Evolutionary conservation across 2,113 vertebrate genomes (phyloP).

Genomic region (Cyprinodon tularosa): DNA sequence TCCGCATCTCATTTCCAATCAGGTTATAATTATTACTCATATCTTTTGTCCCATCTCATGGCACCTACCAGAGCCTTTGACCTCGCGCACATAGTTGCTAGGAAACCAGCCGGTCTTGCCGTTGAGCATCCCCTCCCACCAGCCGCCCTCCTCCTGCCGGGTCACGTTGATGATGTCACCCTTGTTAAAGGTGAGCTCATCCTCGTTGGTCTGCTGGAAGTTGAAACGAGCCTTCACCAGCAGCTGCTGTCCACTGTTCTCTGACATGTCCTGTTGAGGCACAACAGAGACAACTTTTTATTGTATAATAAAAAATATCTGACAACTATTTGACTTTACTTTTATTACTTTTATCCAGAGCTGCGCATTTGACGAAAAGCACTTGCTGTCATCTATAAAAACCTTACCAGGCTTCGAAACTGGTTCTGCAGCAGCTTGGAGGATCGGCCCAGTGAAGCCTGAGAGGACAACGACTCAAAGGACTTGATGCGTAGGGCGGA

Average conservation of each 20-base stretch:
- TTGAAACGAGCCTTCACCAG: conserved; percentile 95
- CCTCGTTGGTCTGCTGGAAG: conserved; percentile 98
- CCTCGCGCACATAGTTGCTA: conserved; percentile 96
- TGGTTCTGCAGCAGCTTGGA: conserved; percentile 96
- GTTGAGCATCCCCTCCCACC: conserved; percentile 94
- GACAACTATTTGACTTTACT: background rate
- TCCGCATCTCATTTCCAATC: background rate
- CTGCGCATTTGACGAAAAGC: background rate
- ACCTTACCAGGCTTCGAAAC: conserved; percentile 96
- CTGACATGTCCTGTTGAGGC: conserved; percentile 92
- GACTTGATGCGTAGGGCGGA: conserved; percentile 95
- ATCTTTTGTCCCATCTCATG: background rate
- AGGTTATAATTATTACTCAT: background rate
- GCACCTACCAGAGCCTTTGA: conserved; percentile 92
- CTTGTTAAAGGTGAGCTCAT: conserved; percentile 95
- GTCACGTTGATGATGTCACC: conserved; percentile 94
- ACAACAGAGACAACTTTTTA: background rate
- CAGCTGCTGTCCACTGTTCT: conserved; percentile 90
- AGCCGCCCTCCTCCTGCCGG: conserved; percentile 95
- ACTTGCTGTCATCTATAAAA: background rate
- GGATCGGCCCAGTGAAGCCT: conserved; percentile 87
- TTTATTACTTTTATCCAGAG: background rate
- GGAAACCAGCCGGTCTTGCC: conserved; percentile 97
- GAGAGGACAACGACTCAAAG: conserved; percentile 92
- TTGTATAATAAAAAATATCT: background rate